These are phyloP conservation scores for Perca fluviatilis DNA, from an alignment of 2,113 vertebrate species.

Conservation along the genomic window DNA sequence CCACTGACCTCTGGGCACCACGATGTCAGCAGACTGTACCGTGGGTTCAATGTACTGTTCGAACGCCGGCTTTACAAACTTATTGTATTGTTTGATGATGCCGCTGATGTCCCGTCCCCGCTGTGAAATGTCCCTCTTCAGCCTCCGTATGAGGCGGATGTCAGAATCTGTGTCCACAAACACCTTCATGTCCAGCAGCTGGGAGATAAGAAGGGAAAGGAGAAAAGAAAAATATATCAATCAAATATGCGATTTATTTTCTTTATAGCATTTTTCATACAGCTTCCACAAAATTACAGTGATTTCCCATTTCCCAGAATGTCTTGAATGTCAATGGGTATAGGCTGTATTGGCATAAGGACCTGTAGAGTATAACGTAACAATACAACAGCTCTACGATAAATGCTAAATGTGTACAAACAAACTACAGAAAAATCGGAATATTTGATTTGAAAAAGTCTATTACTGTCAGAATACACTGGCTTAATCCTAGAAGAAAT, in stretches of 20 bases:
- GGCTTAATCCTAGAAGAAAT: not conserved
- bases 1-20: conserved; percentile 90
- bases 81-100: conserved; percentile 94
- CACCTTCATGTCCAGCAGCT: conserved; percentile 96
- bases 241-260: not conserved
- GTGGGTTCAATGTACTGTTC: conserved; percentile 95
- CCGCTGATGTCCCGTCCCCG: conserved; percentile 88
- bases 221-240: not conserved
- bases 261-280: not conserved
- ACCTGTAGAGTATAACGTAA: not conserved
- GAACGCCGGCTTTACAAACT: conserved; percentile 92
- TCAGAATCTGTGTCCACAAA: conserved; percentile 95
- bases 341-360: not conserved
- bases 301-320: not conserved
- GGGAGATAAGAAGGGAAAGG: not conserved
- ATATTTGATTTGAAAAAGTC: not conserved
- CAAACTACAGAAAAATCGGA: not conserved
- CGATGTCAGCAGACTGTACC: conserved; percentile 91
- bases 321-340: not conserved
- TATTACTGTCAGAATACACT: not conserved
- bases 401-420: not conserved
- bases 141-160: conserved; percentile 90
- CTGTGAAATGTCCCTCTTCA: conserved; percentile 91
- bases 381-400: not conserved
- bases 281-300: not conserved